These are phyloP conservation scores for Willisornis vidua DNA, from an alignment of 2,113 vertebrate species.

Conservation along the genomic window DNA sequence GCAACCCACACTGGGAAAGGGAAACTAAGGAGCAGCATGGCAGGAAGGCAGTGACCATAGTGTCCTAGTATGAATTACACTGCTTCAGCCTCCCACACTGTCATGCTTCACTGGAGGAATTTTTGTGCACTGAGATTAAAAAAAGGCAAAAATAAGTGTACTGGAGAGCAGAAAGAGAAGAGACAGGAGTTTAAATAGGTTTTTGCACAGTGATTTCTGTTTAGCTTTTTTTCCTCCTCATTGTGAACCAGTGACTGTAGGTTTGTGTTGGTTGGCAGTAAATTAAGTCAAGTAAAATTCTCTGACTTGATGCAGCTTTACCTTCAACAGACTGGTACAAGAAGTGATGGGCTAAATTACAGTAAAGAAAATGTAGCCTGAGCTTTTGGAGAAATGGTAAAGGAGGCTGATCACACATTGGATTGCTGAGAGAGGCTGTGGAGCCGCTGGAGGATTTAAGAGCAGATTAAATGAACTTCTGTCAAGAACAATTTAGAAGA, in stretches of 20 bases:
- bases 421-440: background rate
- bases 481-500: slow-evolving; percentile 52
- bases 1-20: fast-evolving
- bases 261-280: background rate
- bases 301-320: background rate
- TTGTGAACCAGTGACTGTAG: background rate
- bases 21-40: background rate
- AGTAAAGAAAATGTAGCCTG: background rate
- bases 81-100: background rate
- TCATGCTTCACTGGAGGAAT: background rate
- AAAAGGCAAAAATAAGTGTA: background rate
- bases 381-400: background rate
- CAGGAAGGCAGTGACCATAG: background rate
- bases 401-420: background rate
- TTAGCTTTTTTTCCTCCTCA: background rate
- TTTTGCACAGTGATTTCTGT: background rate
- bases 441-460: slow-evolving; percentile 6
- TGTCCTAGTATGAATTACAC: background rate
- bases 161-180: background rate
- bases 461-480: slow-evolving; percentile 58
- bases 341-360: slow-evolving; percentile 13
- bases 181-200: background rate
- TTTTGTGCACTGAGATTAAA: background rate
- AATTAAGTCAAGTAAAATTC: slow-evolving; percentile 24
- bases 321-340: background rate